Conservation (phyloP, 53 echinoderm and acorn worm genomes). For the Arbacia lixula region DNA sequence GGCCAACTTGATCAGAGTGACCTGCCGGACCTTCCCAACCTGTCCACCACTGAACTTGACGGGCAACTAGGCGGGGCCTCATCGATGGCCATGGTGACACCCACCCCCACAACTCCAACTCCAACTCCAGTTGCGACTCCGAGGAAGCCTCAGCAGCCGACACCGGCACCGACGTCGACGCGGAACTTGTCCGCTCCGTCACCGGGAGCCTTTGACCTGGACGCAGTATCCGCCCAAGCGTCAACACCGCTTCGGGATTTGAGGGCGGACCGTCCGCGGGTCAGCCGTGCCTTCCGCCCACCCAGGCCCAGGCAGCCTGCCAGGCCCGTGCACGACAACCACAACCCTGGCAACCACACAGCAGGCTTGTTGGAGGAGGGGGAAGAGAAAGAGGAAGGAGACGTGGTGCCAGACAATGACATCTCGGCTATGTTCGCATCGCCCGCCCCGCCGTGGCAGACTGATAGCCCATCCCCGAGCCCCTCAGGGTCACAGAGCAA, state of each 20-base stretch:
- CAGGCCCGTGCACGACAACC: conserved; percentile 10
- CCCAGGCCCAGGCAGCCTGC: conserved; percentile 3
- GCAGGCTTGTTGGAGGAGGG: no score
- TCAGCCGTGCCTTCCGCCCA: neutral
- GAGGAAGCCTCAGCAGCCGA: no score
- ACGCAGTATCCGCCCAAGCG: neutral
- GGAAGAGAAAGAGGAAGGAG: neutral
- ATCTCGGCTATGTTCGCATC: conserved; percentile 7
- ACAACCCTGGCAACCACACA: conserved; percentile 3
- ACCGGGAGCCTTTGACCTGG: neutral
- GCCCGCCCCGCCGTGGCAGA: neutral
- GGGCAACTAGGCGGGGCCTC: no score
- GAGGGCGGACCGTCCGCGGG: neutral
- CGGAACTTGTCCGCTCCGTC: no score
- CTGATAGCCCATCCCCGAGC: neutral
- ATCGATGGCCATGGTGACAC: no score
- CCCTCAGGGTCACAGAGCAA: conserved; percentile 6
- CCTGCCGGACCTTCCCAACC: no score
- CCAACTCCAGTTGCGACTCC: neutral
- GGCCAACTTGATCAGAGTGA: no score
- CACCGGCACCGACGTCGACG: no score
- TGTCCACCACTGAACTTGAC: no score
- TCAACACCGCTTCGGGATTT: neutral
- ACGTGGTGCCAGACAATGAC: conserved; percentile 26
- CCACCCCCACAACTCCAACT: neutral